These are phyloP conservation scores for Hesperia comma DNA, from an alignment of 2,888 invertebrate genomes.

Conservation along the genomic window DNA sequence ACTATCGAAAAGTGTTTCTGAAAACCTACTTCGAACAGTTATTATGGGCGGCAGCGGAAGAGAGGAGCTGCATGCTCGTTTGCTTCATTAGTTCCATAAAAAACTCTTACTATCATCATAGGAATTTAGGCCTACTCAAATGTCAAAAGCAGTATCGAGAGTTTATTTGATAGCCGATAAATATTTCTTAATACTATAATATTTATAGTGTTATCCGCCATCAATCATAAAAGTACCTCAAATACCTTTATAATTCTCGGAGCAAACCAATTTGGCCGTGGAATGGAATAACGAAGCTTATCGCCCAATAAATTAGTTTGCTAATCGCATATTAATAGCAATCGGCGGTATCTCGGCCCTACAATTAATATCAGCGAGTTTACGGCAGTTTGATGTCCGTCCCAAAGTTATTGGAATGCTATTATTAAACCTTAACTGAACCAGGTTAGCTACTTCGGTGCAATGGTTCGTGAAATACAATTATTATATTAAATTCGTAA, in stretches of 20 bases:
- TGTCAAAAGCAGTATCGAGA: too few relatives aligned
- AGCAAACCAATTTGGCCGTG: conserved; percentile 1
- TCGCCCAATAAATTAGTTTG: conserved; percentile 30
- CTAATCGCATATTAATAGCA: conserved; percentile 31
- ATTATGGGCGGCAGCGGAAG: too few relatives aligned
- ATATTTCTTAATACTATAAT: too few relatives aligned
- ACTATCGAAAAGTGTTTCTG: too few relatives aligned
- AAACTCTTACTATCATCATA: too few relatives aligned
- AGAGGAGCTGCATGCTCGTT: too few relatives aligned
- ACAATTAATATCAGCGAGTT: conserved; percentile 21
- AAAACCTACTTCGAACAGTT: too few relatives aligned
- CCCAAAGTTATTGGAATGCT: conserved; percentile 5
- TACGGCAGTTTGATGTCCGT: conserved; percentile 21
- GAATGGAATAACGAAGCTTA: conserved; percentile 14
- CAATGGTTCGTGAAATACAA: not conserved
- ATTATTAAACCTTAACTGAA: conserved; percentile 4
- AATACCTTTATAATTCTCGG: not conserved
- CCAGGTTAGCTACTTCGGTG: not conserved
- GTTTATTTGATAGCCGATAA: too few relatives aligned
- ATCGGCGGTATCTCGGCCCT: conserved; percentile 20
- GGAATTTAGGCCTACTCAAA: too few relatives aligned
- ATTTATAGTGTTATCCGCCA: not conserved
- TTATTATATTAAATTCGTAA: not conserved
- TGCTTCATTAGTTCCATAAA: too few relatives aligned
- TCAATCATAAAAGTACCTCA: conserved; percentile 1